phyloP scores from a whole-genome alignment of 2,113 vertebrate genomes.

The Bombycilla garrulus region DNA sequence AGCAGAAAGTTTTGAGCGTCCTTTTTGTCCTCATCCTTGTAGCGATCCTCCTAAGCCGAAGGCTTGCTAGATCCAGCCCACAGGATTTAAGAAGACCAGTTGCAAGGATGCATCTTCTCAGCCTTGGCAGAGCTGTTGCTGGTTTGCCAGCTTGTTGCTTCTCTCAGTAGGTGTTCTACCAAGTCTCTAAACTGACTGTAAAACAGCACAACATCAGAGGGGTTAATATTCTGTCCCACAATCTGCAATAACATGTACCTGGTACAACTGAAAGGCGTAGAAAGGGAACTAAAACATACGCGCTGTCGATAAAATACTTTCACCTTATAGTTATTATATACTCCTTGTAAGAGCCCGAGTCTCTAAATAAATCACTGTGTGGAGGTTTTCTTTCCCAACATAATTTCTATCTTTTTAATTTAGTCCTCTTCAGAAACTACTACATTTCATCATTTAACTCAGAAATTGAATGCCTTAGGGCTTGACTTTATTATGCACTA shows the following conservation, averaged over 20 bases:
- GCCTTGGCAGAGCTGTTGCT: background rate
- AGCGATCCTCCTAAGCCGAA: no score
- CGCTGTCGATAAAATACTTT: background rate
- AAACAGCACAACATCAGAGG: background rate
- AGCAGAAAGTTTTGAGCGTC: no score
- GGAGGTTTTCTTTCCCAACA: background rate
- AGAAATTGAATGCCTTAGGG: conserved; percentile 48
- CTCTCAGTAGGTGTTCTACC: background rate
- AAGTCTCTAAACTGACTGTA: background rate
- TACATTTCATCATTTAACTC: conserved; percentile 56
- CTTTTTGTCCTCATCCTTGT: no score
- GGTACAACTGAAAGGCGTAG: background rate
- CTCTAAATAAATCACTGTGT: background rate
- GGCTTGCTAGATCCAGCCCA: no score
- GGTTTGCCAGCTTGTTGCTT: background rate
- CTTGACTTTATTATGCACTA: conserved; percentile 57
- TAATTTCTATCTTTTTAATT: conserved; percentile 16
- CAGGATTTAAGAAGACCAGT: no score
- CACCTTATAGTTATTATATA: background rate
- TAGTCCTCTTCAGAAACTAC: conserved; percentile 37
- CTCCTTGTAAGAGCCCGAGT: background rate
- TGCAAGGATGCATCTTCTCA: background rate
- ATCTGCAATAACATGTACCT: background rate
- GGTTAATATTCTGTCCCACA: background rate
- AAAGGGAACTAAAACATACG: background rate